Base-by-base conservation (phyloP, 2,797 vertebrate species). In the Arrhamphus sclerolepis region DNA sequence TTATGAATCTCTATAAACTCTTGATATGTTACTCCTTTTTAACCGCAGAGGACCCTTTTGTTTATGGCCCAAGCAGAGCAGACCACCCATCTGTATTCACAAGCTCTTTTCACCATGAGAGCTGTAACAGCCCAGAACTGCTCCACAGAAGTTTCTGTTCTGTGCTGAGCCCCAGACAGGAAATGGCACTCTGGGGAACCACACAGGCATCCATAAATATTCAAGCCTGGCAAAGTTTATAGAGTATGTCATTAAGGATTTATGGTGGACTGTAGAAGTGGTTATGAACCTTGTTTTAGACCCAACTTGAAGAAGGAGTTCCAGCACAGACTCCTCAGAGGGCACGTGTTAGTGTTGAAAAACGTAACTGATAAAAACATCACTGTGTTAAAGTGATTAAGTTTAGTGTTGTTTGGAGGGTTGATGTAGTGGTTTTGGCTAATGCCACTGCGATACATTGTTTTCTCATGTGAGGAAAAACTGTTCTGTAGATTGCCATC, bases 181-280 rank as follows among this genome's bases (percentile, higher is more conserved):
- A 85, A 93, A 90, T 55, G 53, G 66, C 86, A 78, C 91, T 88
- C 89, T 65, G 57, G 89, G 89, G 90, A 89, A 84, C 87, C 77
- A 63, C 76, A 62, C 91, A 90, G 84, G 75, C 85, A 82, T 88
- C 82, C 80, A 91, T 91, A 93, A 93, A 92, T 92, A 90, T 90
- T 90, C 87, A 84, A 80, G 68, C 79, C 83, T 77, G 68, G 84
- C 89, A 87, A 89, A 82, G 83, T 93, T 91, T 90, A 87, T 91
- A 71, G 86, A 90, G 87, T 90, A 88, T 87, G 88, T 86, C 71
- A 77, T 91, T 86, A 90, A 90, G 84, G 87, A 92, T 92, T 93
- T 92, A 93, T 89, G 80, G 88, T 56, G 62, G 83, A 66, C 78
- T 82, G 75, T 81, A 87, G 80, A 90, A 88, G 87, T 78, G 81